Conservation (phyloP, 2,888 invertebrate species). For the Microctonus hyperodae region DNA sequence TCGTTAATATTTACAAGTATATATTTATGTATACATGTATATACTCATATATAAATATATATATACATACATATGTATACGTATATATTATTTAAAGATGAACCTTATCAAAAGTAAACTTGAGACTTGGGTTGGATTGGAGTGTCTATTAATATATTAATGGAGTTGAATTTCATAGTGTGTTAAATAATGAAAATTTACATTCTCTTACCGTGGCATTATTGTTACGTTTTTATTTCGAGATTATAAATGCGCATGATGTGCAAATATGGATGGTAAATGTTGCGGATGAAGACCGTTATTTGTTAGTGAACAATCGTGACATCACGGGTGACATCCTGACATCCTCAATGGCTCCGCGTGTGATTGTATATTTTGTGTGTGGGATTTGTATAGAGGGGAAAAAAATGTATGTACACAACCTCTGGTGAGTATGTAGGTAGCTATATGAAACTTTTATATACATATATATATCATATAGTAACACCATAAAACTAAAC, state of each 20-base stretch:
- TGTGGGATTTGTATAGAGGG: background rate
- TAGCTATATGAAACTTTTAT: no score
- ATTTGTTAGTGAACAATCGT: constrained; percentile 34
- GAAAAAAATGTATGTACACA: background rate
- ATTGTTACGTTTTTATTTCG: constrained; percentile 38
- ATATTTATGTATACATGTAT: no score
- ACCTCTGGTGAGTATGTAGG: background rate
- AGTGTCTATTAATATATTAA: background rate
- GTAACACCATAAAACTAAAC: background rate
- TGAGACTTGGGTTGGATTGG: background rate
- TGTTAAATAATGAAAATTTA: background rate
- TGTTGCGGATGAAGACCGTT: constrained; percentile 38
- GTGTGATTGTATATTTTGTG: constrained; percentile 19
- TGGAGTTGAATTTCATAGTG: background rate
- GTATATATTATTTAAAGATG: background rate
- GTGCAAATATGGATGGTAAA: constrained; percentile 40
- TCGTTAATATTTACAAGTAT: no score
- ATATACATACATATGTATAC: no score
- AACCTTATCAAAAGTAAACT: background rate
- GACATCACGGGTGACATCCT: constrained; percentile 43
- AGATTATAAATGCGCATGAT: constrained; percentile 36
- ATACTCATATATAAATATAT: no score
- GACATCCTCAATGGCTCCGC: constrained; percentile 37
- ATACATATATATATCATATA: no score
- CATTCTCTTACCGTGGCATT: constrained; percentile 44